Base-by-base conservation (phyloP, 2,888 invertebrate genomes). In the Silvanus unidentatus region DNA sequence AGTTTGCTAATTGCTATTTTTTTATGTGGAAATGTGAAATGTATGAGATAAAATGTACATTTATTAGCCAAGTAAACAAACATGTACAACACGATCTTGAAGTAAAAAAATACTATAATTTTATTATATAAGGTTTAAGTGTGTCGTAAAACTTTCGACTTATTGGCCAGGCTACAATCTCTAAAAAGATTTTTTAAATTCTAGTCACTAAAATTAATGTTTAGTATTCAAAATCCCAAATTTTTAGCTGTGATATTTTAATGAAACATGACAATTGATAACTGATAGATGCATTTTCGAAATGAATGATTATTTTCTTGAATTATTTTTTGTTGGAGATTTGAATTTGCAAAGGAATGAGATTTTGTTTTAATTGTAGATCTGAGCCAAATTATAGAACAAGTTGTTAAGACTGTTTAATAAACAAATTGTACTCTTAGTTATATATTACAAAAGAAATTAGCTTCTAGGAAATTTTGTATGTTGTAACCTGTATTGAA, bases 171-270 rank as follows among this genome's bases (percentile, higher is more conserved):
- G 47, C 53, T 52, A 52, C 50, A 52, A 47, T 49, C 42, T 28
- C 27, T 22, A 29, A 37, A 41, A 30, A 41, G 41, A 45, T 47
- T 45, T 42, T 45, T 48, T 40, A 46, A 55, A 53, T 48, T 64
- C 65, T 65, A 65, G 65, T 65, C 65, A 60, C 54, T 53, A 48
- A 50, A 49, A 47, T 44, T 43, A 22, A 48, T 42, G 11, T 32
- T 12, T 32, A 32, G 32, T 32, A 51, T 41, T 50, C 34, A 39
- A 45, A 52, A 54, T 55, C 57, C 57, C 56, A 58, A 60, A 65
- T 59, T 63, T 59, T 54, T 51, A 54, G 52, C 65, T 65, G 65
- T 65, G 65, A 65, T 65, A 60, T 56, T 59, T 54, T 45, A 53
- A 57, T 54, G 57, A 54, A 45, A 44, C 28, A 1, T 35, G 35